Base-by-base conservation (phyloP, 30 jellyfish, hydroid and myxozoan genomes). In the Pelagia noctiluca region DNA sequence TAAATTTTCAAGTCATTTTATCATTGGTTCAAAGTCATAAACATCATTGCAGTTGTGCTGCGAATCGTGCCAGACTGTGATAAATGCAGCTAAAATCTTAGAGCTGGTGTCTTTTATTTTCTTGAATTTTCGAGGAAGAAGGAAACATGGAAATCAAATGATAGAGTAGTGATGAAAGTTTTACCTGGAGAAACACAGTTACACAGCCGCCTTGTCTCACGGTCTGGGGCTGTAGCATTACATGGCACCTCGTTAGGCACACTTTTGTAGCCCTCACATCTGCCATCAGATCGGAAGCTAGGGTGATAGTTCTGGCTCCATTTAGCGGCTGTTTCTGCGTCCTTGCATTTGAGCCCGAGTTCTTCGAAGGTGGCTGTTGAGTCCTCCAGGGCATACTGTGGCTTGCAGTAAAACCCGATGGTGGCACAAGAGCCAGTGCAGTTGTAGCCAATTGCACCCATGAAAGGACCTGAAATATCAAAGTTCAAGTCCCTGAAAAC, bases 161-260 rank as follows among this genome's bases (percentile, higher is more conserved):
- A 42, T 1, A 49, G 50, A 29, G 19, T 18, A 50, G 23, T 24
- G 31, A 28, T 26, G 8, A 1, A 22, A 31, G 19, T 13, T 53
- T 53, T 70, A 87, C 96, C 88, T 21, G 77, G 73, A 30, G 75
- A 25, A 25, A 87, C 64, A 28, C 96, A 87, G 88, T 78, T 52
- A 75, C 96, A 87, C 54, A 87, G 42, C 38, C 96, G 85, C n/a
- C 26, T 52, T 0, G 89, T 78, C n/a, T 46, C 13, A 8, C 89
- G 78, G 29, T 71, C 42, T 19, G 89, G 89, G 25, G 90, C 87
- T 19, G 42, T 13, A 2, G 3, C 75, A 2, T 63, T 34, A 64
- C 96, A 87, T 12, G 61, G 76, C 7, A 87, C 66, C 22, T 11
- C 0, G 0, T 25, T 3, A 0, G 96, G 96, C 3, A 87, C 63